These are phyloP conservation scores for Zapornia atra DNA, from an alignment of 2,113 vertebrate species.

Conservation along the genomic window DNA sequence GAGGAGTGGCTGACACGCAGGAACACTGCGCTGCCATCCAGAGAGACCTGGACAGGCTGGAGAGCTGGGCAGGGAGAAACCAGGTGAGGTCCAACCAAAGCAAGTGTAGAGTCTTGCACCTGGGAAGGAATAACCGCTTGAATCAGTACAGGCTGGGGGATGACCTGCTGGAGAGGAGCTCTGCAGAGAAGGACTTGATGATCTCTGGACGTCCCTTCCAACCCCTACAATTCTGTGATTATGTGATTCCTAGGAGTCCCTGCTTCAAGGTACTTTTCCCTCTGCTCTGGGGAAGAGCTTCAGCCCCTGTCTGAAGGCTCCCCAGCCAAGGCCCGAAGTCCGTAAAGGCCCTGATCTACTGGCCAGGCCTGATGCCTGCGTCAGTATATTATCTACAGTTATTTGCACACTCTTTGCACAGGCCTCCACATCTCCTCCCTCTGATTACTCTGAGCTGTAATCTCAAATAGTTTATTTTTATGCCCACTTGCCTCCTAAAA, in stretches of 20 bases:
- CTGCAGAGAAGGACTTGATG: no score
- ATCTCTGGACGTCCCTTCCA: no score
- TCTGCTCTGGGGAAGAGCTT: not conserved
- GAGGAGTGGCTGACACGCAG: no score
- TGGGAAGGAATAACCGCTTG: no score
- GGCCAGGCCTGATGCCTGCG: not conserved
- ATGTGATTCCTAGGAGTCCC: not conserved
- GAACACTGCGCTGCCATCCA: no score
- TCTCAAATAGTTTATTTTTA: not conserved
- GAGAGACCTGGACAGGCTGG: no score
- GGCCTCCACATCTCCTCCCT: not conserved
- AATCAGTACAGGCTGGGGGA: no score
- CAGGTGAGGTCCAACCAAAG: no score
- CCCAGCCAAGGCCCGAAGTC: not conserved
- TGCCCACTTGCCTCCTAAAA: not conserved
- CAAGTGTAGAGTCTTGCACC: no score
- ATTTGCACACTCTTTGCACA: not conserved
- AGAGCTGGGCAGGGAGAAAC: no score
- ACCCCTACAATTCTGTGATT: no score
- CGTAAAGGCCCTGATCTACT: not conserved
- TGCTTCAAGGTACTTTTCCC: not conserved
- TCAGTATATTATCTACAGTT: not conserved
- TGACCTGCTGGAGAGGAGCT: no score
- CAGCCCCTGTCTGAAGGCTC: not conserved
- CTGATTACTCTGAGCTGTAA: not conserved